Percentiles rank a stretch among this genome's conserved stretches.
Evolutionary conservation across 2,888 invertebrate genomes (phyloP).

Genomic region (Neria commutata): DNA sequence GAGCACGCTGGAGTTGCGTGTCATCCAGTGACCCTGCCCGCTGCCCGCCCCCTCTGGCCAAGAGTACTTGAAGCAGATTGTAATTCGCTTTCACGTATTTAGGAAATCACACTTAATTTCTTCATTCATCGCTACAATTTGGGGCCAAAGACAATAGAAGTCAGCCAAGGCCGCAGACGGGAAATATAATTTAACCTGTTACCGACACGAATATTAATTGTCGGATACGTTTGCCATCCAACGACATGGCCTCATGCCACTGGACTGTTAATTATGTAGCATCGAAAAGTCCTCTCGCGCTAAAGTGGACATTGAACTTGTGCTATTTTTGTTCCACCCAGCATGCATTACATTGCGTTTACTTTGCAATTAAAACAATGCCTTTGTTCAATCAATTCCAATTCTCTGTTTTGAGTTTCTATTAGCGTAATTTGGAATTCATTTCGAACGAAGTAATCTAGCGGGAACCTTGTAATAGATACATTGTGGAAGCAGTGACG

Average conservation of each 20-base stretch:
- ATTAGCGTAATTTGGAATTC: too few species aligned
- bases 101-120: too few species aligned
- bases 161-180: background rate
- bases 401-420: too few species aligned
- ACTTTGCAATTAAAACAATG: too few species aligned
- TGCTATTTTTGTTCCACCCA: background rate
- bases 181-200: background rate
- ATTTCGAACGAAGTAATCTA: too few species aligned
- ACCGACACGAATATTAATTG: background rate
- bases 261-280: background rate
- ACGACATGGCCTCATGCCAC: background rate
- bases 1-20: background rate
- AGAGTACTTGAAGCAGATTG: too few species aligned
- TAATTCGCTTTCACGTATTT: too few species aligned
- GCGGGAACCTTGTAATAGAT: too few species aligned
- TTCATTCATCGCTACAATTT: too few species aligned
- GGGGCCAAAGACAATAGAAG: background rate
- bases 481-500: background rate
- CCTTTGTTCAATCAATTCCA: too few species aligned
- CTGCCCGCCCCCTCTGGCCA: too few species aligned
- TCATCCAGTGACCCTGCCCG: background rate
- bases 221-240: background rate
- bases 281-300: background rate
- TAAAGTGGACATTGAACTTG: background rate
- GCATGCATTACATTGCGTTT: background rate